Evolutionary conservation across 2,888 invertebrate species (phyloP).

Genomic region (Punctoribates punctum): DNA sequence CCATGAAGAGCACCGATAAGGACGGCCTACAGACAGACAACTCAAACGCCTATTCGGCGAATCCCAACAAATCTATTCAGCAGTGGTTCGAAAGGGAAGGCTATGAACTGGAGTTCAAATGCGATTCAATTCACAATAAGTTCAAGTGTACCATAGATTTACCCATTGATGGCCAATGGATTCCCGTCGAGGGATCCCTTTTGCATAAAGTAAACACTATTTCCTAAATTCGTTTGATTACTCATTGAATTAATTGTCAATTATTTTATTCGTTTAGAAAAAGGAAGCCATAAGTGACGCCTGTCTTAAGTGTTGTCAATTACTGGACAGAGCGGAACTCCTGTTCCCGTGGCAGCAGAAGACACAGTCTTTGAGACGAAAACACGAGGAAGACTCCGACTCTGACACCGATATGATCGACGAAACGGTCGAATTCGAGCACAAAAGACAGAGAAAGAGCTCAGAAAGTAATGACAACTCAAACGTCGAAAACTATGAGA

Average conservation of each 20-base stretch:
- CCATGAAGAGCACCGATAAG: slow-evolving; percentile 27
- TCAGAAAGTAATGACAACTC: neutral
- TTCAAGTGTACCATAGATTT: slow-evolving; percentile 42
- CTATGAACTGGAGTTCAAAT: slow-evolving; percentile 43
- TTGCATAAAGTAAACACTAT: slow-evolving; percentile 24
- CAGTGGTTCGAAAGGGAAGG: slow-evolving; percentile 44
- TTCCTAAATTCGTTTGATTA: neutral
- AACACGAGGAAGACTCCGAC: slow-evolving; percentile 35
- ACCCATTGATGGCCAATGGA: slow-evolving; percentile 44
- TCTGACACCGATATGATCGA: slow-evolving; percentile 38
- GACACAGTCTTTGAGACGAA: neutral
- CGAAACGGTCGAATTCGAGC: slow-evolving; percentile 35
- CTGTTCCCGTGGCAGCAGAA: slow-evolving; percentile 45
- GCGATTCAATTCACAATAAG: slow-evolving; percentile 31
- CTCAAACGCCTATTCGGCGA: slow-evolving; percentile 38
- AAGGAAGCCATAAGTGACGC: slow-evolving; percentile 42
- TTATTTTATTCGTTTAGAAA: slow-evolving; percentile 35
- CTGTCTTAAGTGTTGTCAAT: slow-evolving; percentile 42
- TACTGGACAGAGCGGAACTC: slow-evolving; percentile 43
- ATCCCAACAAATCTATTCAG: slow-evolving; percentile 42
- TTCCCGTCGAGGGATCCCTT: slow-evolving; percentile 38
- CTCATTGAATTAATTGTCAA: neutral
- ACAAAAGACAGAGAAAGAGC: slow-evolving; percentile 30
- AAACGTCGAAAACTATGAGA: slow-evolving; percentile 37
- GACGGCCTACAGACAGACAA: slow-evolving; percentile 19